phyloP scores from a whole-genome alignment of 2,113 vertebrate genomes.

The Callocephalon fimbriatum region DNA sequence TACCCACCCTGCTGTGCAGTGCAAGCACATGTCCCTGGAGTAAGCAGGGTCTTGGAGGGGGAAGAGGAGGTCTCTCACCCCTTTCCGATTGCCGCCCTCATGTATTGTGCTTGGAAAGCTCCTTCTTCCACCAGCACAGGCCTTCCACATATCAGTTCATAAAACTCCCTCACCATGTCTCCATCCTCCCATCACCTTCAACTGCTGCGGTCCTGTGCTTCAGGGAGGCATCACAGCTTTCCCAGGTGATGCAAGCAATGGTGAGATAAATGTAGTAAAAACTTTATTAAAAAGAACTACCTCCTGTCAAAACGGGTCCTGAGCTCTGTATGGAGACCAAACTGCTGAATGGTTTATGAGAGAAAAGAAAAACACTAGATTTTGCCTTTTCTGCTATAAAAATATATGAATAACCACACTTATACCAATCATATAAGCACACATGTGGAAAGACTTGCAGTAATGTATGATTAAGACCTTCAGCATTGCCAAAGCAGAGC shows the following conservation, averaged over 20 bases:
- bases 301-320: neutral
- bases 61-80: accelerated
- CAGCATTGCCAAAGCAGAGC: neutral
- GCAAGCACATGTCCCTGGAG: neutral
- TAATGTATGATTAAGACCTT: slow-evolving; percentile 23
- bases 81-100: accelerated
- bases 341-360: neutral
- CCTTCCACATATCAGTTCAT: neutral
- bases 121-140: accelerated
- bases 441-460: neutral
- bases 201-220: neutral
- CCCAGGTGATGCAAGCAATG: neutral
- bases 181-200: neutral
- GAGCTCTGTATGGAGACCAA: neutral
- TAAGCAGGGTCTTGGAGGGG: neutral
- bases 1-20: accelerated
- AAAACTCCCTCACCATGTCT: neutral
- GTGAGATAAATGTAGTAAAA: neutral
- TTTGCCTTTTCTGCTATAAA: neutral
- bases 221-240: neutral
- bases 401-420: neutral
- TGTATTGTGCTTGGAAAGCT: neutral
- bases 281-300: neutral
- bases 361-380: neutral
- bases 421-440: neutral